phyloP scores from a whole-genome alignment of 2,888 invertebrate genomes.

The Leptogaster cylindrica region DNA sequence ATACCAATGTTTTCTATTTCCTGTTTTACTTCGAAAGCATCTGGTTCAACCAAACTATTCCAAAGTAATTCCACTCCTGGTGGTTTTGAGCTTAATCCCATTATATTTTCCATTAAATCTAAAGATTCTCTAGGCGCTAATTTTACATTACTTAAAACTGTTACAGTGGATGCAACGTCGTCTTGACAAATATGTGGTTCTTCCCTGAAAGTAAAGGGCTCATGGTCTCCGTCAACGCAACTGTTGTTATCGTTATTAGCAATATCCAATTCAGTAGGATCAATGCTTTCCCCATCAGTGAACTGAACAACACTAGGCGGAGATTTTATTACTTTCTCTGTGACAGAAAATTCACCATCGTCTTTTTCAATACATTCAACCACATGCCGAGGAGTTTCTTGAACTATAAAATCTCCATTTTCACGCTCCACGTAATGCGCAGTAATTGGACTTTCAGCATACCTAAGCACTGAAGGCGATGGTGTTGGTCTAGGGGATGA shows the following conservation, averaged over 20 bases:
- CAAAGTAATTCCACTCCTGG: constrained; percentile 37
- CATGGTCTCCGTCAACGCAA: constrained; percentile 51
- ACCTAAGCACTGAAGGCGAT: constrained; percentile 58
- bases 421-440: constrained; percentile 61
- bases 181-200: constrained; percentile 23
- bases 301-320: constrained; percentile 60
- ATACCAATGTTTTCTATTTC: constrained; percentile 13
- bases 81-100: constrained; percentile 56
- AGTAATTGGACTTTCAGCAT: constrained; percentile 54
- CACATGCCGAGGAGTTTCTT: constrained; percentile 60
- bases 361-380: constrained; percentile 62
- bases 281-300: constrained; percentile 18
- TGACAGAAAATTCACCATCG: constrained; percentile 61
- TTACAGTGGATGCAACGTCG: constrained; percentile 52
- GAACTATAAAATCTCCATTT: constrained; percentile 61
- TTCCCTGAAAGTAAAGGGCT: constrained; percentile 19
- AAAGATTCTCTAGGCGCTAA: constrained; percentile 60
- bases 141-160: constrained; percentile 61
- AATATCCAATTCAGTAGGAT: constrained; percentile 26
- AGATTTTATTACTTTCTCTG: constrained; percentile 60
- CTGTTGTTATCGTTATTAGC: constrained; percentile 47
- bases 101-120: constrained; percentile 59
- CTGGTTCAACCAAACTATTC: constrained; percentile 33
- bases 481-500: constrained; percentile 41
- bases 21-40: constrained; percentile 20